Evolutionary conservation across 2,797 vertebrate genomes (phyloP).

Genomic region (Tiaroga cobitis): DNA sequence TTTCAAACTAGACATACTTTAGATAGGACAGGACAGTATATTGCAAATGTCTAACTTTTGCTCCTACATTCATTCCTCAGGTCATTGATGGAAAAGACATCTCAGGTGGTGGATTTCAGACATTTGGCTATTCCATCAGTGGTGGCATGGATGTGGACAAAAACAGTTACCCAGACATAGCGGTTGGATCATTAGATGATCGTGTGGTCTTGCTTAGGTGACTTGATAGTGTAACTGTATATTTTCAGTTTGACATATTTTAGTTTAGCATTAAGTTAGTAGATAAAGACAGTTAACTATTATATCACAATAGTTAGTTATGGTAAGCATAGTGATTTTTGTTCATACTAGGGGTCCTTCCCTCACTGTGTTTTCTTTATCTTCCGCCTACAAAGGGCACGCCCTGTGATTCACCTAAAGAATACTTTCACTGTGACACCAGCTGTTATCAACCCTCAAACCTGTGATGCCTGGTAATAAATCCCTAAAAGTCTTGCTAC

Average conservation of each 20-base stretch:
- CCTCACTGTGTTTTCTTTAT: background rate
- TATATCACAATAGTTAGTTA: background rate
- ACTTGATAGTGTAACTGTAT: background rate
- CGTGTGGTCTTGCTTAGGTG: conserved; percentile 85
- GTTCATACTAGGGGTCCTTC: background rate
- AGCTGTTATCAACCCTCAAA: conserved; percentile 73
- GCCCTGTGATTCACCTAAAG: conserved; percentile 87
- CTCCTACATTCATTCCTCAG: conserved; percentile 67
- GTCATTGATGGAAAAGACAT: conserved; percentile 82
- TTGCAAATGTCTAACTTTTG: background rate
- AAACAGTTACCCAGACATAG: conserved; percentile 88
- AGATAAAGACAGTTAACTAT: background rate
- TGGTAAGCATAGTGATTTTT: background rate
- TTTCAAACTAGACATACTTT: background rate
- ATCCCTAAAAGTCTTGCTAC: conserved; percentile 25
- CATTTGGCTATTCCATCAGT: conserved; percentile 90
- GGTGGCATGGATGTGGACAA: conserved; percentile 86
- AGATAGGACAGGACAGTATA: background rate
- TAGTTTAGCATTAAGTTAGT: background rate
- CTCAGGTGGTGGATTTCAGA: conserved; percentile 71
- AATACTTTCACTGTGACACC: conserved; percentile 81
- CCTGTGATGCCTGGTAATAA: conserved; percentile 76
- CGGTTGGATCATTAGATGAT: conserved; percentile 89
- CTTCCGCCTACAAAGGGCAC: conserved; percentile 74
- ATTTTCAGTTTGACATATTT: background rate